Conservation (phyloP, 2,113 vertebrate species). For the Channa argus region DNA sequence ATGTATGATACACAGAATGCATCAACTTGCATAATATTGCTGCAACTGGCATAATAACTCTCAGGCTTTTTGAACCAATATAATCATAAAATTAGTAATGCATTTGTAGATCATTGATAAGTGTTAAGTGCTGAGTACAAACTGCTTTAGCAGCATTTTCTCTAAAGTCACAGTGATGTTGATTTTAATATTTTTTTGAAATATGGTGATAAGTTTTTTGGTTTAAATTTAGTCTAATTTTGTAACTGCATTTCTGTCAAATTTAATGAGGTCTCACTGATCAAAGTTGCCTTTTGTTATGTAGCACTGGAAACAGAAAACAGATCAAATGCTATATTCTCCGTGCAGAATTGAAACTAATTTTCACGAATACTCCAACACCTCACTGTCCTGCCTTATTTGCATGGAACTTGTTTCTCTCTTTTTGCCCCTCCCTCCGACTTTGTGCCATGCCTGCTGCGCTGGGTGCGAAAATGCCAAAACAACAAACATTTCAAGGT, state of each 20-base stretch:
- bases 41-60: neutral
- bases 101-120: too few species aligned
- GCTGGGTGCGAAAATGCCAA: slow-evolving; percentile 14
- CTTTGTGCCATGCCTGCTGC: slow-evolving; percentile 7
- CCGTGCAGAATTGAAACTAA: neutral
- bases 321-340: neutral
- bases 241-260: neutral
- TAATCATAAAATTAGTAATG: too few species aligned
- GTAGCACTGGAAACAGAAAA: neutral
- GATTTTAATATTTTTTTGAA: slow-evolving; percentile 3
- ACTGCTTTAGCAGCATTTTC: too few species aligned
- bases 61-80: too few species aligned
- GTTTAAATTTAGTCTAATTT: neutral
- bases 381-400: neutral
- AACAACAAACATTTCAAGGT: slow-evolving; percentile 33
- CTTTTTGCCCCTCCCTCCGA: slow-evolving; percentile 18
- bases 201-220: neutral
- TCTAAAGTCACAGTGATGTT: neutral
- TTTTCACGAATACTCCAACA: neutral
- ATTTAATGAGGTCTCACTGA: neutral
- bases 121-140: too few species aligned
- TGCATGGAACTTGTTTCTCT: slow-evolving; percentile 6
- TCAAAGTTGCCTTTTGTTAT: neutral
- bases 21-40: neutral
- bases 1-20: neutral